Evolutionary conservation across 2,113 vertebrate species (phyloP).

Genomic region (Nothoprocta perdicaria): DNA sequence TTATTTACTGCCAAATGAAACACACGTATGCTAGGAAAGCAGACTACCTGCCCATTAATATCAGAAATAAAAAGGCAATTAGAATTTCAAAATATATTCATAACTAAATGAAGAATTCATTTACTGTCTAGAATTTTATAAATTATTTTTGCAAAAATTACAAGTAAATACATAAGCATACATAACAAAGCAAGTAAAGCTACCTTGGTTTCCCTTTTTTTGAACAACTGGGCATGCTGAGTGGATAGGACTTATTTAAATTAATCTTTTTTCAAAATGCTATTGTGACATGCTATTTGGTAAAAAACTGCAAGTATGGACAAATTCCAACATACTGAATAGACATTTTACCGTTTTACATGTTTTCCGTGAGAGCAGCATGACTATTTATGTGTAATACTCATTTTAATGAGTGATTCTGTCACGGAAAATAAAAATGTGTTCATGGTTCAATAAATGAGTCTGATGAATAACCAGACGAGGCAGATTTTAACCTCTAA

Average conservation of each 20-base stretch:
- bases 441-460: slow-evolving; percentile 35
- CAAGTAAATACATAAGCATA: neutral
- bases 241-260: neutral
- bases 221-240: neutral
- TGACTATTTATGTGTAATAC: neutral
- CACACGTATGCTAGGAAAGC: neutral
- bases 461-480: slow-evolving; percentile 34
- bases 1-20: slow-evolving; percentile 13
- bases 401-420: slow-evolving; percentile 38
- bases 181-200: neutral
- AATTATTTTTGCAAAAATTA: neutral
- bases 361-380: slow-evolving; percentile 4
- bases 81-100: neutral
- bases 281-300: neutral
- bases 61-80: neutral
- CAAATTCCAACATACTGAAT: neutral
- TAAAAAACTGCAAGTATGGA: neutral
- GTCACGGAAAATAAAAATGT: slow-evolving; percentile 54
- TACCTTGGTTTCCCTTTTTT: neutral
- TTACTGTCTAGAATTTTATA: neutral
- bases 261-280: neutral
- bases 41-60: neutral
- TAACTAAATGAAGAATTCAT: neutral
- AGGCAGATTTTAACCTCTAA: slow-evolving; percentile 50
- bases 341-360: neutral